phyloP scores from a whole-genome alignment of 2,797 vertebrate species.

The Schizopygopsis pylzovi region DNA sequence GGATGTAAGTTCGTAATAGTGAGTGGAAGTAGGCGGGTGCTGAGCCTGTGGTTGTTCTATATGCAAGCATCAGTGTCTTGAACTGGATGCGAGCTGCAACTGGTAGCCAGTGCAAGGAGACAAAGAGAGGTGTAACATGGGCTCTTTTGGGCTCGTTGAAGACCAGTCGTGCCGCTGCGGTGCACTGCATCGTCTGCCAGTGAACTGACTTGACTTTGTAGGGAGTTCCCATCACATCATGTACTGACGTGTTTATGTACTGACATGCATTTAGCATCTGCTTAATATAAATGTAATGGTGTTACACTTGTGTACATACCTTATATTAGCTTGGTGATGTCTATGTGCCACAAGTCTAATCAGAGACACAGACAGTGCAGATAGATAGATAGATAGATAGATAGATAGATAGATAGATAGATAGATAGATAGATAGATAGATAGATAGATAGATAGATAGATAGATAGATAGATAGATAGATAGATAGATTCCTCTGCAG shows the following conservation, averaged over 20 bases:
- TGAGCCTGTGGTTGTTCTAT: too few species aligned
- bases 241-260: not conserved
- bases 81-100: too few species aligned
- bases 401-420: too few species aligned
- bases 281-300: not conserved
- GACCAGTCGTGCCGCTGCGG: too few species aligned
- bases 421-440: too few species aligned
- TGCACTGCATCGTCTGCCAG: not conserved
- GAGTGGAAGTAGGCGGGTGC: too few species aligned
- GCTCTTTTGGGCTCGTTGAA: too few species aligned
- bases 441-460: not conserved
- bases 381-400: not conserved
- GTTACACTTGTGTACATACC: not conserved
- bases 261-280: not conserved
- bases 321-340: not conserved
- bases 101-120: too few species aligned
- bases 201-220: not conserved
- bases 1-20: too few species aligned
- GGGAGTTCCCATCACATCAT: not conserved
- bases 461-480: too few species aligned
- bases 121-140: too few species aligned
- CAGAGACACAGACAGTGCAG: not conserved
- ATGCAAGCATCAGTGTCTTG: too few species aligned
- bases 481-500: not conserved
- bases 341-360: not conserved